These are phyloP conservation scores for Eulemur mongoz DNA, from an alignment of 2,797 vertebrate species.

Conservation along the genomic window DNA sequence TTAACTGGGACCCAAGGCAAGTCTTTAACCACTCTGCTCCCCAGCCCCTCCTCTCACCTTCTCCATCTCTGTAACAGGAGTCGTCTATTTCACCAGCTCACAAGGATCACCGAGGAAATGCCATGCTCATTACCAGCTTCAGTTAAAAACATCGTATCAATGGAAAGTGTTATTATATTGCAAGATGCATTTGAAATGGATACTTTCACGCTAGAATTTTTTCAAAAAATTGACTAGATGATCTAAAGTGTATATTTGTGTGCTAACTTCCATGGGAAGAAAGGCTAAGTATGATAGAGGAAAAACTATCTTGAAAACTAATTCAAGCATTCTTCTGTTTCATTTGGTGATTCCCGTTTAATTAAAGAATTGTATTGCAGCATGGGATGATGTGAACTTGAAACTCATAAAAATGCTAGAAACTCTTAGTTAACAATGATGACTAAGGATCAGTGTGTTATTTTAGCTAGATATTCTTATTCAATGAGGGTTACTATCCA, in stretches of 20 bases:
- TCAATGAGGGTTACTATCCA: neutral
- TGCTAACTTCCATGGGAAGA: neutral
- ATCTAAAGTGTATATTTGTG: neutral
- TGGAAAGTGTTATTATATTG: neutral
- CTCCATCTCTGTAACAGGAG: neutral
- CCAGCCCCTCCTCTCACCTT: neutral
- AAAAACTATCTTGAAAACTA: neutral
- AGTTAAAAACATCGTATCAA: neutral
- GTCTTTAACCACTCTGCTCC: neutral
- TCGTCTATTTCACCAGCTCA: neutral
- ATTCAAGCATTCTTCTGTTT: neutral
- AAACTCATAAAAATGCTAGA: slow-evolving; percentile 18
- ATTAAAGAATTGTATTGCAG: neutral
- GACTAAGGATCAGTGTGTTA: neutral
- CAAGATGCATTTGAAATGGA: neutral
- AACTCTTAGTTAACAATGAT: neutral
- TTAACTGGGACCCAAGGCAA: neutral
- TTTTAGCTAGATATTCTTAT: neutral
- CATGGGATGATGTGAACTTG: neutral
- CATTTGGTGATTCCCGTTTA: neutral
- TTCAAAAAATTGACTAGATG: neutral
- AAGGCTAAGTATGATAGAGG: neutral
- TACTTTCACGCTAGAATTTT: neutral
- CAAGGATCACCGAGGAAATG: neutral
- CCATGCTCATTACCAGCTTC: neutral